phyloP scores from a whole-genome alignment of 2,113 vertebrate species.

The Megalops atlanticus region DNA sequence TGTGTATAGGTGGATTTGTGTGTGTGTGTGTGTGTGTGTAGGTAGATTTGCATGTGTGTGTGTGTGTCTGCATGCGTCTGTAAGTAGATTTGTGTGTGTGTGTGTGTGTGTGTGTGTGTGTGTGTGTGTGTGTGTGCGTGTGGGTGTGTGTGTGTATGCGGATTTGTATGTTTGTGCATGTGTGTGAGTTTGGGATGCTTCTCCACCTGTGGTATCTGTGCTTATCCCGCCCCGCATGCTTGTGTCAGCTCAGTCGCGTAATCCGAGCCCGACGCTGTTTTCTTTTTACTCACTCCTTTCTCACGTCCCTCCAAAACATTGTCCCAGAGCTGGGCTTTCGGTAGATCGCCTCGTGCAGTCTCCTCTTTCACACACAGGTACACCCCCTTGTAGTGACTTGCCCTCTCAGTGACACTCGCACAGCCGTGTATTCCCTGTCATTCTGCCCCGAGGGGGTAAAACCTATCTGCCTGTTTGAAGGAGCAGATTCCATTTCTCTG shows the following conservation, averaged over 20 bases:
- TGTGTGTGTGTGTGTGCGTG: conserved; percentile 13
- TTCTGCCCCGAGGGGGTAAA: neutral
- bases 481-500: neutral
- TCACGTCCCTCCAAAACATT: conserved; percentile 1
- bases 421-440: too few relatives aligned
- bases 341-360: too few relatives aligned
- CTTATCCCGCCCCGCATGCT: conserved; percentile 57
- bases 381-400: too few relatives aligned
- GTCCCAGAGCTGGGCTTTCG: neutral
- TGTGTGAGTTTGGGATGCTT: conserved; percentile 32
- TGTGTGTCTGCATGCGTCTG: conserved; percentile 10
- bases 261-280: conserved; percentile 52
- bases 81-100: neutral
- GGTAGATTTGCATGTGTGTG: conserved; percentile 10
- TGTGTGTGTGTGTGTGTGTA: too few relatives aligned
- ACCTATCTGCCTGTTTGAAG: neutral
- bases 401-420: too few relatives aligned
- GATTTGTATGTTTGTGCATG: neutral
- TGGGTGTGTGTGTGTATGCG: neutral
- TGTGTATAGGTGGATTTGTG: too few relatives aligned
- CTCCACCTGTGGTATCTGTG: conserved; percentile 48
- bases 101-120: neutral
- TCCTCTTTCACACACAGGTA: too few relatives aligned
- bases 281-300: conserved; percentile 21
- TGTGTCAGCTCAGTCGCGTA: conserved; percentile 56